Conservation (phyloP, 2,797 vertebrate genomes). For the Megalops cyprinoides region DNA sequence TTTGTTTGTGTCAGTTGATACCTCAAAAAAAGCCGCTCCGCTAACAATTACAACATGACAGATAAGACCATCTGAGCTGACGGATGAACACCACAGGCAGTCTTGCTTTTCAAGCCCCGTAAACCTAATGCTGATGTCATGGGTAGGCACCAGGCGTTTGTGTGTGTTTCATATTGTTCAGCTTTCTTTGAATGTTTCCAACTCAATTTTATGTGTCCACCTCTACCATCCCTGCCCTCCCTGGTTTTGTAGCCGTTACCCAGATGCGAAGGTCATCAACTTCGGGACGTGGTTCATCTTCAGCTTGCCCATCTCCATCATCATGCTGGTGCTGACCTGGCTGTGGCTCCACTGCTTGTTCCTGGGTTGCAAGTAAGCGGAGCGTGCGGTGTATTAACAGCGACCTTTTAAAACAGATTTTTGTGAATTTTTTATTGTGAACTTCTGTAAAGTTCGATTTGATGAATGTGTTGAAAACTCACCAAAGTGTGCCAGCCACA, state of each 20-base stretch:
- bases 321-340: slow-evolving; percentile 95
- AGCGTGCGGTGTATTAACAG: not conserved
- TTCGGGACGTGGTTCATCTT: slow-evolving; percentile 99
- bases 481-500: no score
- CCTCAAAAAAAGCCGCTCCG: not conserved
- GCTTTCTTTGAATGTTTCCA: no score
- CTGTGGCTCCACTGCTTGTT: slow-evolving; percentile 97
- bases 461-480: no score
- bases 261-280: slow-evolving; percentile 91
- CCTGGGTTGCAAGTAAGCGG: slow-evolving; percentile 93
- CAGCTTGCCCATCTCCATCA: slow-evolving; percentile 92
- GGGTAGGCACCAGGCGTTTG: no score
- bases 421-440: not conserved
- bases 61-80: not conserved
- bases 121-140: not conserved
- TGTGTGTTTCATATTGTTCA: not conserved
- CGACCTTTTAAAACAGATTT: not conserved
- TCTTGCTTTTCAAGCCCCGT: not conserved
- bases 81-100: not conserved
- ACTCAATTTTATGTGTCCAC: not conserved
- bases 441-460: not conserved
- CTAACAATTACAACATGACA: not conserved
- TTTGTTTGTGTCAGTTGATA: not conserved
- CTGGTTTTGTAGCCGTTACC: slow-evolving; percentile 83
- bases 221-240: not conserved